These are phyloP conservation scores for Nycticebus coucang DNA, from an alignment of 2,113 vertebrate species.

Conservation along the genomic window DNA sequence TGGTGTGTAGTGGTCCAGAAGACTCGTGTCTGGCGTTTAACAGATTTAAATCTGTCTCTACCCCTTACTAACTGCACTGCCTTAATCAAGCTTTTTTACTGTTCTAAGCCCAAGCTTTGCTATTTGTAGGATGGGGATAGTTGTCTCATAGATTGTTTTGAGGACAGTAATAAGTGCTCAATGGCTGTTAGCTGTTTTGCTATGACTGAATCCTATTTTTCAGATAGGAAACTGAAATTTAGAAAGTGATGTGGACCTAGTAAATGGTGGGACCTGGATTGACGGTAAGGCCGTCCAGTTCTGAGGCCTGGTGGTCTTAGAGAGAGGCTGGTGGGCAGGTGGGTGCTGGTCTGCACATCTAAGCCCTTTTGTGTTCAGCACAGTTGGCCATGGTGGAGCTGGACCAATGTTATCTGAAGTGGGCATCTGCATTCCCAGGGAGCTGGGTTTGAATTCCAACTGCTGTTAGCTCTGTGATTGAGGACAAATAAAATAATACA, in stretches of 20 bases:
- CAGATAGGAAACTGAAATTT: conserved; percentile 20
- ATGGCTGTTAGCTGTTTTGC: neutral
- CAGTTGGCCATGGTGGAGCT: neutral
- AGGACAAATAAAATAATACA: neutral
- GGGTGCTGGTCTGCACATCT: neutral
- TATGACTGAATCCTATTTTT: neutral
- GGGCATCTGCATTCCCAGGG: neutral
- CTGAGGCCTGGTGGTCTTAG: neutral
- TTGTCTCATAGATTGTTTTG: neutral
- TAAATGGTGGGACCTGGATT: neutral
- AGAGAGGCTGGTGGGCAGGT: neutral
- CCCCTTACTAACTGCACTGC: neutral
- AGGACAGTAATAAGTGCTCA: neutral
- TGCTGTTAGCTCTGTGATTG: neutral
- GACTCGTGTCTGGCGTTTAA: neutral
- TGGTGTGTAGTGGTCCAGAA: neutral
- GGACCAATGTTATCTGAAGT: neutral
- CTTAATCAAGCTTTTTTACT: neutral
- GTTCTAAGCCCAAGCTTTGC: neutral
- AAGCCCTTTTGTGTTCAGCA: neutral
- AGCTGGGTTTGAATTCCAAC: neutral
- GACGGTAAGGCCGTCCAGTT: neutral
- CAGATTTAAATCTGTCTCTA: neutral
- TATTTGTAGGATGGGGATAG: neutral
- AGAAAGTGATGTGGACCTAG: neutral